Base-by-base conservation (phyloP, 37 sponge, comb jelly and placozoan genomes). In the Agelas oroides region DNA sequence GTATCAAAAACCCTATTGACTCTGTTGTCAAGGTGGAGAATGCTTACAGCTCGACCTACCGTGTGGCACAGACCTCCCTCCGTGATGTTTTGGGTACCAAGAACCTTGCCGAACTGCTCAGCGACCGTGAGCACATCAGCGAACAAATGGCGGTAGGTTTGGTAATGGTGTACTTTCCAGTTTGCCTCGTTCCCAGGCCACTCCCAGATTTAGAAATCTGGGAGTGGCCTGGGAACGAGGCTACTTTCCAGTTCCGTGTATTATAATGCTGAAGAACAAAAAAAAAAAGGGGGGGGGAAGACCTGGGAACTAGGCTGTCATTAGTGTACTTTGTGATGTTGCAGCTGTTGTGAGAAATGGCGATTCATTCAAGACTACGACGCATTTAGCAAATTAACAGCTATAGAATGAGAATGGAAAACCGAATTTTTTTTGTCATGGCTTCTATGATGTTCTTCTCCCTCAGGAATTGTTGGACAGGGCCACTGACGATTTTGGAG, bases 401-500 rank as follows among this genome's bases (percentile, higher is more conserved):
- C n/a, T n/a, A n/a, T n/a, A n/a, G n/a, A n/a, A n/a, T n/a, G n/a
- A n/a, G n/a, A n/a, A n/a, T n/a, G n/a, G n/a, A n/a, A n/a, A n/a
- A n/a, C n/a, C n/a, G n/a, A n/a, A n/a, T n/a, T n/a, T n/a, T n/a
- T 56, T 65, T 66, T 5, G 1, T 54, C 34, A 46, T 8, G 46
- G 8, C 8, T 3, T 46, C 14, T 70, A 15, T 38, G 56, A 14
- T 63, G 71, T 62, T 59, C 36, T 63, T 27, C 21, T 46, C 32
- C 39, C 76, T 14, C 80, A 96, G 92, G 36, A 70, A 12, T 54
- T 84, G 20, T 81, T 97, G 53, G 98, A 97, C 63, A 68, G 64
- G 25, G 94, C 96, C 63, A 95, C 98, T 56, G 98, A 97, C 54
- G 88, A 88, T 5, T 97, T 95, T 95, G 98, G 98, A 25, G 91